A percentile compares a stretch with the other conserved stretches of the same genome.
phyloP scores from a whole-genome alignment of 2,888 invertebrate species.

The Xestia c-nigrum region DNA sequence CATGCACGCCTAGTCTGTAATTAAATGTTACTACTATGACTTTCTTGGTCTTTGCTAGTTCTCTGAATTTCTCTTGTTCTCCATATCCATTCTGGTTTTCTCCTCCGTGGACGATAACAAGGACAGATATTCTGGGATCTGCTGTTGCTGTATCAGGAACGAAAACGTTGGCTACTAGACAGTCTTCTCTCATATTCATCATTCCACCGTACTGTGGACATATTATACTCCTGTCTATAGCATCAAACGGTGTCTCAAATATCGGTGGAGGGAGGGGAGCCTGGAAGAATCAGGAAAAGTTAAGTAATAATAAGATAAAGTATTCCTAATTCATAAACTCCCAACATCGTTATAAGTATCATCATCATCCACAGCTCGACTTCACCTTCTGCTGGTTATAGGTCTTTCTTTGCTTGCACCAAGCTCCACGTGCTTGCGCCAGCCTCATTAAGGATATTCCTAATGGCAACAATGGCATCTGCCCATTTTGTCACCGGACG shows the following conservation, averaged over 20 bases:
- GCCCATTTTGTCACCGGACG: too few species aligned
- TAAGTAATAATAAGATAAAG: neutral
- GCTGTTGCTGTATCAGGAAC: slow-evolving; percentile 72
- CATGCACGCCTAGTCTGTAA: slow-evolving; percentile 76
- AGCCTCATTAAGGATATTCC: too few species aligned
- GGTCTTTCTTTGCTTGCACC: too few species aligned
- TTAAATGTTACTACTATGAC: slow-evolving; percentile 77
- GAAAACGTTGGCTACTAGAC: slow-evolving; percentile 79
- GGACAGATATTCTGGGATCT: slow-evolving; percentile 76
- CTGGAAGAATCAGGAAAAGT: slow-evolving; percentile 48
- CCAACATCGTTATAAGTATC: too few species aligned
- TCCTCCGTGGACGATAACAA: slow-evolving; percentile 86
- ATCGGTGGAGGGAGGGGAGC: slow-evolving; percentile 72
- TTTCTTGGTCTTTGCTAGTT: slow-evolving; percentile 69
- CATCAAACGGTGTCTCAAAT: slow-evolving; percentile 72
- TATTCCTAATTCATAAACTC: neutral
- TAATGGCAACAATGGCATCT: too few species aligned
- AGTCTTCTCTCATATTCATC: slow-evolving; percentile 73
- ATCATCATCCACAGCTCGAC: too few species aligned
- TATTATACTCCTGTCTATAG: slow-evolving; percentile 63
- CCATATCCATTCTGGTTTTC: slow-evolving; percentile 79
- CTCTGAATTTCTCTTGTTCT: slow-evolving; percentile 62
- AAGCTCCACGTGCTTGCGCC: too few species aligned
- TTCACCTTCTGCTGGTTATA: too few species aligned
- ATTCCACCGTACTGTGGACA: slow-evolving; percentile 69